These are phyloP conservation scores for Caenorhabditis becei DNA, from an alignment of 2,888 invertebrate genomes.

Conservation along the genomic window DNA sequence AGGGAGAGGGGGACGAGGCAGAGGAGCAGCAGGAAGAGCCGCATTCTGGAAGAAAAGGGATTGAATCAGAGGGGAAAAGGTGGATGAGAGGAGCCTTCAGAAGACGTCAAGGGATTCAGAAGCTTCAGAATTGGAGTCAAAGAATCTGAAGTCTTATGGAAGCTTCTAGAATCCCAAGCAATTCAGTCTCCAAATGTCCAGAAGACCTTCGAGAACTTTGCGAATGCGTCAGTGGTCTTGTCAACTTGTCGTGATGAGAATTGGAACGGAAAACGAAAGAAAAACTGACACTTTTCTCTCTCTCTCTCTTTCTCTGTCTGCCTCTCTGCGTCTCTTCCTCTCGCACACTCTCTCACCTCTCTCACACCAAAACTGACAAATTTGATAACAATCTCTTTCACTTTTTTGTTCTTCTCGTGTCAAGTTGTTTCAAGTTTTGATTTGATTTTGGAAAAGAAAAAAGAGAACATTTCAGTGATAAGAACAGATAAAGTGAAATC, in stretches of 20 bases:
- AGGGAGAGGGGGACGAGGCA: constrained; percentile 20
- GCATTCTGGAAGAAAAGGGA: constrained; percentile 8
- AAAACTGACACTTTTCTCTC: background rate
- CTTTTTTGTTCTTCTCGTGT: background rate
- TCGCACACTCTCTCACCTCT: background rate
- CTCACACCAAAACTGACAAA: background rate
- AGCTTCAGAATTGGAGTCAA: no score
- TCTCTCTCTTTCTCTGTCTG: background rate
- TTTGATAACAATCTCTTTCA: constrained; percentile 27
- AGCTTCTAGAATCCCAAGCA: no score
- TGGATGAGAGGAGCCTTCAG: no score
- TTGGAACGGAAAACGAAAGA: background rate
- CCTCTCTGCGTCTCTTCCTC: background rate
- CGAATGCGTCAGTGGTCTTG: no score
- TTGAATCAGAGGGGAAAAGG: background rate
- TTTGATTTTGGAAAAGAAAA: background rate
- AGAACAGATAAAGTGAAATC: no score
- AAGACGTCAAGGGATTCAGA: no score
- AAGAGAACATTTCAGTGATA: background rate
- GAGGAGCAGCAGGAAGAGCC: constrained; percentile 11
- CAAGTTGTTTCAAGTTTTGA: background rate
- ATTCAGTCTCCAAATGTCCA: no score
- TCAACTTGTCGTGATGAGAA: no score
- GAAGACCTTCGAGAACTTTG: no score
- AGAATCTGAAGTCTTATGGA: no score